Evolutionary conservation across 2,113 vertebrate genomes (phyloP).

Genomic region (Lampris incognitus): DNA sequence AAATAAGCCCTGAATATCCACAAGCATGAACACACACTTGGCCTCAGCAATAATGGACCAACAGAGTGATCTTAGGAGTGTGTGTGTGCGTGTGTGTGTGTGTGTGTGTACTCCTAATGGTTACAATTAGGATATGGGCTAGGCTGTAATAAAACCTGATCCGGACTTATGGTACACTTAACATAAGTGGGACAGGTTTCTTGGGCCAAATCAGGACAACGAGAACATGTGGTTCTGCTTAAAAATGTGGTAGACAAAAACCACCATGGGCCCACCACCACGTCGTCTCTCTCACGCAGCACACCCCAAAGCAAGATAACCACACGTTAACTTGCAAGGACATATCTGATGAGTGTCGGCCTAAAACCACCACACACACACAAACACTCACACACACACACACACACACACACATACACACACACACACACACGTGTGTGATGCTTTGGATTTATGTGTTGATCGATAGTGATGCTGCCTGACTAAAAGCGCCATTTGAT

Average conservation of each 20-base stretch:
- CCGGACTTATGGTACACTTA: not conserved
- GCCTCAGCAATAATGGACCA: not conserved
- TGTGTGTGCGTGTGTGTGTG: not conserved
- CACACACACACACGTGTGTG: no score
- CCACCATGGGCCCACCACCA: slow-evolving; percentile 4
- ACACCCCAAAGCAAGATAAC: not conserved
- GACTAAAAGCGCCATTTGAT: no score
- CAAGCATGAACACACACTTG: not conserved
- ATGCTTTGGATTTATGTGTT: no score
- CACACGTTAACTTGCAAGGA: slow-evolving; percentile 1
- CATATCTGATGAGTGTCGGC: slow-evolving; percentile 24
- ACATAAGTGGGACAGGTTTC: not conserved
- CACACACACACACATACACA: no score
- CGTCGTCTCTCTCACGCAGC: not conserved
- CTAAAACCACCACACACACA: not conserved
- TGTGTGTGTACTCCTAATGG: not conserved
- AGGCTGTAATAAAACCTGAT: not conserved
- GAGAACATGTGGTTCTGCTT: slow-evolving; percentile 31
- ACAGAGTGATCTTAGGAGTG: not conserved
- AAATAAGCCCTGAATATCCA: not conserved
- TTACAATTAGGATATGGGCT: not conserved
- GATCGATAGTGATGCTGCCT: no score
- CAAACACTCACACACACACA: not conserved
- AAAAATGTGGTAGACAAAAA: slow-evolving; percentile 22
- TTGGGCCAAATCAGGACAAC: slow-evolving; percentile 10